These are phyloP conservation scores for Tetropium fuscum DNA, from an alignment of 2,888 invertebrate genomes.

Conservation along the genomic window DNA sequence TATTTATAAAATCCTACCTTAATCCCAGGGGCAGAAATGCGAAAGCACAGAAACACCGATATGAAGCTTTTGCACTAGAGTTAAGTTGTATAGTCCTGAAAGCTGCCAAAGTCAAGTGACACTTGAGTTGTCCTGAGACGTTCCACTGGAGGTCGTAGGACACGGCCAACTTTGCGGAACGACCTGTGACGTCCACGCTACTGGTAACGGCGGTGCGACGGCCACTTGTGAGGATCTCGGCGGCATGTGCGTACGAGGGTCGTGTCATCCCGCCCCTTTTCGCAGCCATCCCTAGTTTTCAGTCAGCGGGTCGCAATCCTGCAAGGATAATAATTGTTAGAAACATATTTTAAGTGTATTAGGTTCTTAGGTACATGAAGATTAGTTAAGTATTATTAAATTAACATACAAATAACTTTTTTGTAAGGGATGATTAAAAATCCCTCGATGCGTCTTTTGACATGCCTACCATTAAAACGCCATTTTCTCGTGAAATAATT, in stretches of 20 bases:
- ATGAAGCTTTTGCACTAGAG: not conserved
- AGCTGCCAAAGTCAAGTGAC: constrained; percentile 1
- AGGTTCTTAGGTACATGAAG: no score
- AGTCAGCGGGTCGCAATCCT: constrained; percentile 37
- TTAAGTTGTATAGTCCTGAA: not conserved
- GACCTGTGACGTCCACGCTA: constrained; percentile 49
- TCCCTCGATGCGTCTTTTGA: no score
- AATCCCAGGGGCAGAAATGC: not conserved
- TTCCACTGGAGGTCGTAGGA: constrained; percentile 21
- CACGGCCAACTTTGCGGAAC: constrained; percentile 41
- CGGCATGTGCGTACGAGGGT: constrained; percentile 52
- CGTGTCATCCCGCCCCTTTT: constrained; percentile 51
- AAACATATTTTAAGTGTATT: no score
- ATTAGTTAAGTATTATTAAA: no score
- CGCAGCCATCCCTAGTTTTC: constrained; percentile 39
- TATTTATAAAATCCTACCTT: constrained; percentile 9
- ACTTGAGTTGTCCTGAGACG: constrained; percentile 16
- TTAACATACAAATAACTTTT: no score
- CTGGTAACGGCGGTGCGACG: constrained; percentile 45
- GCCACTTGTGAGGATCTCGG: constrained; percentile 43
- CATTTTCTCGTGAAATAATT: no score
- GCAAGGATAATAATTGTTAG: constrained; percentile 8
- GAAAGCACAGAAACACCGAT: constrained; percentile 12
- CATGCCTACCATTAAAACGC: no score
- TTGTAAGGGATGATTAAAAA: no score